Base-by-base conservation (phyloP, 2,113 vertebrate species). In the Lepus europaeus region DNA sequence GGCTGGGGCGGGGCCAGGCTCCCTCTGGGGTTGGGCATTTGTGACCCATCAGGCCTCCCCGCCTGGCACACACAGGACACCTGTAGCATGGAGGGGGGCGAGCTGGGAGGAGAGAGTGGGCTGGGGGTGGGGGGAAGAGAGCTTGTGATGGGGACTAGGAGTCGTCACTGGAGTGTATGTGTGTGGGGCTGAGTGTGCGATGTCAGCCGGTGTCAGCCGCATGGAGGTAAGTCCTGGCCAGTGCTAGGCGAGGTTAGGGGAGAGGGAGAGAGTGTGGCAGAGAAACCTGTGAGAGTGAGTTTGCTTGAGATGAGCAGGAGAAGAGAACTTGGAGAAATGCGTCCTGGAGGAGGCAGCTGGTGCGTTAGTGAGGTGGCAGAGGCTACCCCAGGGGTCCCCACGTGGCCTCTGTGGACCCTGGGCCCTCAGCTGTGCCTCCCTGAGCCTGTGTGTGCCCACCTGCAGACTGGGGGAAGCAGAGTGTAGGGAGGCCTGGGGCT, bases 121-220 rank as follows among this genome's bases (percentile, higher is more conserved):
- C 9, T 4, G 17, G 22, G 53, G 56, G 17, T 1, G 23, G 70
- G 5, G 4, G 0, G 1, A 14, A 1, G 22, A n/a, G 0, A 0
- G 11, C 53, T 33, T 25, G 85, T 36, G 81, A 25, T 5, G 51
- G 51, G 22, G 9, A 19, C n/a, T 19, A 27, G 72, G 59, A 69
- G 72, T 0, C 36, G 59, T 80, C 33, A 0, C 1, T 29, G 53
- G 36, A 80, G 39, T 22, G 33, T 51, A 16, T 31, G 27, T 1
- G 39, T 49, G 51, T 5, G 4, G 49, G 9, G 9, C 5, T 45
- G 61, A 20, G 2, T 29, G 7, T 7, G 33, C 11, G 25, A 17
- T 45, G 66, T 66, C 17, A 69, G 79, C 11, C 4, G 0, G 22
- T 56, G 12, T 51, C 17, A 31, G 68, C 68, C 63, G 5, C 25